Evolutionary conservation across 2,797 vertebrate species (phyloP).

Genomic region (Myoxocephalus aenaeus): DNA sequence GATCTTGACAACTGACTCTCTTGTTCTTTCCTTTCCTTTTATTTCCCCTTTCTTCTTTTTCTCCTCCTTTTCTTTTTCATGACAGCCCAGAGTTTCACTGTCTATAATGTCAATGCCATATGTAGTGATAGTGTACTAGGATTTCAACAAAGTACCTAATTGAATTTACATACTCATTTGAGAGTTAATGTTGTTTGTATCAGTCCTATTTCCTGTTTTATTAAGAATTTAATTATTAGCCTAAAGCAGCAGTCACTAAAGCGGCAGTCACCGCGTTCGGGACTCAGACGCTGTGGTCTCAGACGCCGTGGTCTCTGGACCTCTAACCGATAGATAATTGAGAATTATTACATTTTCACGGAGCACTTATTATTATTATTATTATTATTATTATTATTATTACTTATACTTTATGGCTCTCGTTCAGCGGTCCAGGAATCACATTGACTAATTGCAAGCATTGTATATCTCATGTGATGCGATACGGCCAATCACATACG

Average conservation of each 20-base stretch:
- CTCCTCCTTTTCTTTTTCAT: constrained; percentile 23
- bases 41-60: constrained; percentile 29
- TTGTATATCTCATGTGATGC: too few species aligned
- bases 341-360: too few species aligned
- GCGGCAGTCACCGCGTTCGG: too few species aligned
- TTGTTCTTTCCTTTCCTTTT: constrained; percentile 37
- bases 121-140: constrained; percentile 30
- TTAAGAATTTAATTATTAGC: background rate
- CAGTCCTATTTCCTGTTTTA: background rate
- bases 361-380: too few species aligned
- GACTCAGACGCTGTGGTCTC: too few species aligned
- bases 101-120: constrained; percentile 50
- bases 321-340: too few species aligned
- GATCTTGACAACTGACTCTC: constrained; percentile 44
- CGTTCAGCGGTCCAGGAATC: too few species aligned
- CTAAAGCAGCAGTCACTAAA: background rate
- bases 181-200: background rate
- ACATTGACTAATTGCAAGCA: too few species aligned
- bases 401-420: too few species aligned
- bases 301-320: too few species aligned
- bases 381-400: too few species aligned
- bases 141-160: background rate
- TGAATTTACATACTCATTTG: background rate
- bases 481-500: too few species aligned
- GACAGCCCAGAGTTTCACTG: constrained; percentile 42